Base-by-base conservation (phyloP, 2,888 invertebrate genomes). In the Eristalis intricaria region DNA sequence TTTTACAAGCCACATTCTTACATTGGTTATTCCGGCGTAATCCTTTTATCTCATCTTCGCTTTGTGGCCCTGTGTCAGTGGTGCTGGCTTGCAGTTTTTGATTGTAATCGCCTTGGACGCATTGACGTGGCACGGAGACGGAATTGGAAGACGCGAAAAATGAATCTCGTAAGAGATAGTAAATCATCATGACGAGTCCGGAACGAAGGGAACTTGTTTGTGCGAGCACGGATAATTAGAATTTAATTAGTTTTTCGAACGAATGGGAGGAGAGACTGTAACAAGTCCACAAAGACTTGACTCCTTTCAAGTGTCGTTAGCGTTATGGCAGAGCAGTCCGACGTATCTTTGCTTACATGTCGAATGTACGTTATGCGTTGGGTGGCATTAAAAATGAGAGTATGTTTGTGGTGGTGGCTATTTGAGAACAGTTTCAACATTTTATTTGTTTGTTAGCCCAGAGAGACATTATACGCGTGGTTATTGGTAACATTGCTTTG, bases 21-120 rank as follows among this genome's bases (percentile, higher is more conserved):
- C 81, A 76, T 69, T 74, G 65, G 86, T 86, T 78, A 74, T 82
- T 78, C 60, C 73, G 26, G 29, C 50, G 77, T 74, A 82, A 86
- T 86, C 85, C 82, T 78, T 70, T 86, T 86, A 86, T 65, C 58
- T 65, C 81, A 50, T 70, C 77, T 66, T 43, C 35, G 10, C 40
- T 15, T 32, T 64, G 50, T 38, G 10, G 65, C 64, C 35, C 2
- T 38, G n/a, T 35, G 35, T 29, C 56, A 4, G 26, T 38, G 35
- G 63, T 35, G 64, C 11, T 29, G 64, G 40, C 43, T 64, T 70
- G 69, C 64, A 58, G 29, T 70, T 26, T 35, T 68, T 43, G 32
- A 50, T 50, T 22, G 60, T 60, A 60, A 60, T 60, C 26, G 23
- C 26, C 56, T 19, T 78, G 29, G 13, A 38, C 56, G 64, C 50